Conservation (phyloP, 2,113 vertebrate species). For the Stigmatopora nigra region DNA sequence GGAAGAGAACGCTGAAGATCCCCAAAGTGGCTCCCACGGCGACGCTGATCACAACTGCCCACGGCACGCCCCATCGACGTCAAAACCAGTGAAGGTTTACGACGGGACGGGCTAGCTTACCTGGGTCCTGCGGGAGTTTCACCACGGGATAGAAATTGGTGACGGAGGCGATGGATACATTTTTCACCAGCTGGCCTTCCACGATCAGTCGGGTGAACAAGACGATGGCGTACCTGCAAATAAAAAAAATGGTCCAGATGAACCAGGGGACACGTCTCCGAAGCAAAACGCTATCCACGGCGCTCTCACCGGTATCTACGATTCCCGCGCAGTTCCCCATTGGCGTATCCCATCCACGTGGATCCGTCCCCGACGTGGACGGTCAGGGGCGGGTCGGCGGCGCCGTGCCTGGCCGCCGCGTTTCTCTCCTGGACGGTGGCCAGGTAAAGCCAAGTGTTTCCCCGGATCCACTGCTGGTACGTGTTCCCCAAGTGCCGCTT, state of each 20-base stretch:
- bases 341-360: conserved; percentile 20
- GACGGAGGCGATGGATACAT: conserved; percentile 16
- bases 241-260: neutral
- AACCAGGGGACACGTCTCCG: too few species aligned
- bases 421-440: conserved; percentile 21
- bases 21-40: conserved; percentile 72
- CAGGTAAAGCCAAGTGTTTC: conserved; percentile 25
- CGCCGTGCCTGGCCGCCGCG: neutral
- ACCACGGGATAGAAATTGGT: fast-evolving
- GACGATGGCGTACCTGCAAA: conserved; percentile 44
- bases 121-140: conserved; percentile 12
- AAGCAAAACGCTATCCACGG: too few species aligned
- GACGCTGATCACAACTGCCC: conserved; percentile 64
- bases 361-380: conserved; percentile 32
- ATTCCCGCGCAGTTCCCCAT: conserved; percentile 35
- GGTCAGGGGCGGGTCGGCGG: fast-evolving
- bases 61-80: conserved; percentile 7
- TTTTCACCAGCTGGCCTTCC: fast-evolving
- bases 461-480: conserved; percentile 29
- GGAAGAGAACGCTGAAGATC: conserved; percentile 57
- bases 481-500: conserved; percentile 18
- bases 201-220: conserved; percentile 36
- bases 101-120: conserved; percentile 27
- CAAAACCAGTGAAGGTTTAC: too few species aligned
- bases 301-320: conserved; percentile 54